Evolutionary conservation across 2,888 invertebrate genomes (phyloP), one percentile per base, ranked within the genome.

Genomic region (Caenorhabditis sinica): DNA sequence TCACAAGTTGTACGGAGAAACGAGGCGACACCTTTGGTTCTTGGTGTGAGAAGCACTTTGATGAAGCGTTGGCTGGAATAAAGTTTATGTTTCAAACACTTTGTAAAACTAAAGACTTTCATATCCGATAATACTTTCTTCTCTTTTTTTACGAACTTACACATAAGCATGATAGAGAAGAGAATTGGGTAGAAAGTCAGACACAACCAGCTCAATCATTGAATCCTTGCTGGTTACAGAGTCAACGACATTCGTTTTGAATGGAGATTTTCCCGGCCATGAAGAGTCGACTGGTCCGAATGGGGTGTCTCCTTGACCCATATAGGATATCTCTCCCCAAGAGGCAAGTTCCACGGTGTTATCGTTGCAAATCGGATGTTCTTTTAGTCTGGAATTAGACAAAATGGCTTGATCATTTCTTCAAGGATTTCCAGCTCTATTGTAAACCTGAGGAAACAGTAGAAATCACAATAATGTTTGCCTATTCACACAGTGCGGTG

Each of bases 161-260:
- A 85, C 86, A 77, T 90, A 92, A 23, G 92, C 91, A 60, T 92
- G 92, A 77, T 92, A 92, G n/a, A 92, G 87, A 33, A 92, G 80
- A 1, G 92, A 92, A 60, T 92, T 92, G 9, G 91, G 87, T 17
- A 91, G 82, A 75, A 89, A 92, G 53, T 92, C 92, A 0, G 91
- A 90, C 9, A 91, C 89, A 28, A 90, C 86, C 9, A 92, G 69
- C 20, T 89, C 89, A 15, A 92, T 73, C 92, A 92, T 92, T 15
- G 86, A 68, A 25, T 86, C 86, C 28, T 84, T 81, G 28, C 36
- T 71, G 56, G 65, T 84, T 72, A 56, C 65, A 17, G 69, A 80
- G 25, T 85, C 81, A 20, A 85, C 75, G 3, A 81, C 61, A 65
- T 79, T 68, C 28, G 72, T 56, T 51, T 76, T 76, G 58, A 68